Conservation (phyloP, 2,797 vertebrate genomes). For the Cynopterus sphinx region DNA sequence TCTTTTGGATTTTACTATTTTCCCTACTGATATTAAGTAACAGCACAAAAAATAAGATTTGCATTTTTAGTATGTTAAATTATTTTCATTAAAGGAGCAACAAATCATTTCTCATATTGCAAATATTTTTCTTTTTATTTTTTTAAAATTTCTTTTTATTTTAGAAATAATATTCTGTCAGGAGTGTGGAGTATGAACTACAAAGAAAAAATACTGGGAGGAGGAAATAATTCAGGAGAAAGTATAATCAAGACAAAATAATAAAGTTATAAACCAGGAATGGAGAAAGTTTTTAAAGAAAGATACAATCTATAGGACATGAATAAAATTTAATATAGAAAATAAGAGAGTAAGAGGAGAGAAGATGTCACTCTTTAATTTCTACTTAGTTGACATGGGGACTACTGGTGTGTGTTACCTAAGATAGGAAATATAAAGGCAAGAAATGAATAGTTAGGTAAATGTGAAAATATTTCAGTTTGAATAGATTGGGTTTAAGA, state of each 20-base stretch:
- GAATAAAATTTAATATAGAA: neutral
- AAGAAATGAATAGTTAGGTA: neutral
- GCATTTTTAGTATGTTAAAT: constrained; percentile 7
- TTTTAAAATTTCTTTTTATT: neutral
- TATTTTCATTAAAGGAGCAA: constrained; percentile 4
- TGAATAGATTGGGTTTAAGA: neutral
- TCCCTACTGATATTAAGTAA: neutral
- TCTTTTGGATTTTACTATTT: constrained; percentile 12
- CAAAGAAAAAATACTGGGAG: neutral
- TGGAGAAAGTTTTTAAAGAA: neutral
- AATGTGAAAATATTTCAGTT: neutral
- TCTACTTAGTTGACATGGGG: neutral
- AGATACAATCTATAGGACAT: neutral
- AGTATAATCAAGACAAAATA: neutral
- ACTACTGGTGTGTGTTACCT: neutral
- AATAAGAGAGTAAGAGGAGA: neutral
- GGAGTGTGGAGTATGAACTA: neutral
- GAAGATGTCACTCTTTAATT: neutral
- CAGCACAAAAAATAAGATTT: neutral
- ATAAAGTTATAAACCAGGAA: neutral
- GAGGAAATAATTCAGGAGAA: neutral
- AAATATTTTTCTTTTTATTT: neutral
- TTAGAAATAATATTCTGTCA: neutral
- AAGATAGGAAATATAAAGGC: neutral
- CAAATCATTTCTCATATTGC: neutral